A percentile compares a stretch with the other conserved stretches of the same genome.
phyloP scores from a whole-genome alignment of 2,113 vertebrate genomes.

The Bubo blakistoni region DNA sequence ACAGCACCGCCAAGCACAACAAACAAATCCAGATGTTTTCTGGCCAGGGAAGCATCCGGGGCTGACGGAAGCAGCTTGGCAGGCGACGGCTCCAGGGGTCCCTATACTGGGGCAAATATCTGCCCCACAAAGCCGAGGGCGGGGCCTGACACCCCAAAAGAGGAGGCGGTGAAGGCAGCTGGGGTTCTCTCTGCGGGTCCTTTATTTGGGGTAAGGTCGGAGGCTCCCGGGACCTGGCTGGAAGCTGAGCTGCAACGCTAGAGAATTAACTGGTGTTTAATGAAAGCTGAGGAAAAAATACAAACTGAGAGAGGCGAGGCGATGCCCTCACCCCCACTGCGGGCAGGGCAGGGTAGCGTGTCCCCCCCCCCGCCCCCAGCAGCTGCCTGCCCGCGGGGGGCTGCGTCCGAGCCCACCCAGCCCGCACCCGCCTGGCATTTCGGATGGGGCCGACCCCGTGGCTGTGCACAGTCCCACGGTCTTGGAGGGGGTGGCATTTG shows the following conservation, averaged over 20 bases:
- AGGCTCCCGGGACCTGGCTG: background rate
- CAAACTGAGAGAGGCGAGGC: background rate
- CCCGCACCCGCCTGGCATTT: background rate
- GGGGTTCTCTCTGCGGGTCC: background rate
- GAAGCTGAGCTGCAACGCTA: background rate
- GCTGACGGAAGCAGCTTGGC: rapidly evolving
- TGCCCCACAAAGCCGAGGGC: background rate
- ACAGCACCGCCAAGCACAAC: background rate
- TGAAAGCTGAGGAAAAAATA: conserved; percentile 21
- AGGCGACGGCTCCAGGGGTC: background rate
- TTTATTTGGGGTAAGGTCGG: background rate
- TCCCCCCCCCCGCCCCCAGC: too few relatives aligned
- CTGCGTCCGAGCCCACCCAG: background rate
- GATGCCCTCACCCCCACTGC: background rate
- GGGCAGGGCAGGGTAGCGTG: background rate
- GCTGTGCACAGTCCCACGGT: background rate
- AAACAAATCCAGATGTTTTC: conserved; percentile 13
- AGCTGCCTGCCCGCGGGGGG: background rate
- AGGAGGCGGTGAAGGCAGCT: background rate
- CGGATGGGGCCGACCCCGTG: rapidly evolving
- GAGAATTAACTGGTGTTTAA: conserved; percentile 11
- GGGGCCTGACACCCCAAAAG: background rate
- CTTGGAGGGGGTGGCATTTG: background rate
- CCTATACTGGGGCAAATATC: rapidly evolving
- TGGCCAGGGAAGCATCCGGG: rapidly evolving